Evolutionary conservation across 1,140 invertebrate genomes (phyloP).

Genomic region (Zophobas morio): DNA sequence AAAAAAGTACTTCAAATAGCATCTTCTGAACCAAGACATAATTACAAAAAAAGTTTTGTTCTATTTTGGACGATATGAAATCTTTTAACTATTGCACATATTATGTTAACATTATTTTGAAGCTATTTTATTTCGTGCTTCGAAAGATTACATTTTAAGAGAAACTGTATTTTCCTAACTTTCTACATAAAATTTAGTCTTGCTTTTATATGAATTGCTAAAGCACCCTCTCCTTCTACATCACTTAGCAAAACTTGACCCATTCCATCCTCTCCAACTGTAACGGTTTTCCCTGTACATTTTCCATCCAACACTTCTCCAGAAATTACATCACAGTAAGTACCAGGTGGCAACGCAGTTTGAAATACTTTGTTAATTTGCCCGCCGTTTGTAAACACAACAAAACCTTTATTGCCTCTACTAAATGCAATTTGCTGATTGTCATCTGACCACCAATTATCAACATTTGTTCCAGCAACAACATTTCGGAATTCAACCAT

Average conservation of each 20-base stretch:
- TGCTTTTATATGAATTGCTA: conserved; percentile 81
- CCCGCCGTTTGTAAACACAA: conserved; percentile 81
- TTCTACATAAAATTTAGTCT: conserved; percentile 52
- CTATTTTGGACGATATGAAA: too few relatives aligned
- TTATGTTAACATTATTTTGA: too few relatives aligned
- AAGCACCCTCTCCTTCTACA: conserved; percentile 77
- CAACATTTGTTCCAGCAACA: conserved; percentile 71
- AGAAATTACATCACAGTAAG: conserved; percentile 91
- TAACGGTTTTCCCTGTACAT: conserved; percentile 81
- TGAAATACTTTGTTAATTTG: conserved; percentile 74
- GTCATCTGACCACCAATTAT: conserved; percentile 84
- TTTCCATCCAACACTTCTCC: conserved; percentile 73
- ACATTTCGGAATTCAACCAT: conserved; percentile 85
- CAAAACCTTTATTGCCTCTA: conserved; percentile 78
- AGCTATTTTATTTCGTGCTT: too few relatives aligned
- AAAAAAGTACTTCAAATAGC: too few relatives aligned
- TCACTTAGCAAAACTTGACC: conserved; percentile 75
- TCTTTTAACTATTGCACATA: too few relatives aligned
- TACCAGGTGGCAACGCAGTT: conserved; percentile 83
- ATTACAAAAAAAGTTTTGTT: too few relatives aligned
- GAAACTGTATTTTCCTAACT: background rate
- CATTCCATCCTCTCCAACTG: conserved; percentile 75
- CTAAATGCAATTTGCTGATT: conserved; percentile 85
- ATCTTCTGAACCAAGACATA: too few relatives aligned
- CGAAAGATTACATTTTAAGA: background rate